Evolutionary conservation across 2,797 vertebrate species (phyloP), one percentile per base, ranked within the genome.

Genomic region (Catamblyrhynchus diadema): DNA sequence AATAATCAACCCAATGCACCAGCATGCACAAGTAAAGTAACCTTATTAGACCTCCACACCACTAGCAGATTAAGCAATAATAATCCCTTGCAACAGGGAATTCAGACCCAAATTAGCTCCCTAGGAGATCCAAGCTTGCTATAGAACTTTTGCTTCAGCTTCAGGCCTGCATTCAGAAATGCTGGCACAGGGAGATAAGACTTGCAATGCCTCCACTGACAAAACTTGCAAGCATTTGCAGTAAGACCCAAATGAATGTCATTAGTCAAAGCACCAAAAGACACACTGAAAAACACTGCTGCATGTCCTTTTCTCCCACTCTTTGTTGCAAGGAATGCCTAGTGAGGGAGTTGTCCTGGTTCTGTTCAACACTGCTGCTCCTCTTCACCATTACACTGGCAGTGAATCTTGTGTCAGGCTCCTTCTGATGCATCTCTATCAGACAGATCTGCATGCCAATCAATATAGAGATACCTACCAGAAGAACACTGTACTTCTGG

Each of bases 21-120:
- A 93, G 80, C 80, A 88, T 27, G 87, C 61, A 91, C n/a, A 91
- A 89, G 28, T 51, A 89, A 93, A 64, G 30, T 53, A 94, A 92
- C 84, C 65, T 91, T 61, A 88, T 86, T 94, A 92, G 35, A 69
- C 47, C 35, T 33, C 51, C 81, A 86, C 80, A 65, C 93, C 90
- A 87, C 54, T 81, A 92, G 54, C 69, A 85, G 79, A 95, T 91
- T 87, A 94, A 89, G 88, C 50, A 93, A 71, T 81, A 93, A 71
- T 83, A 94, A 96, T 91, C 89, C 78, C 50, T 69, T 81, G 83
- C 10, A 27, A 92, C 14, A 61, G 39, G 54, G 91, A 95, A 94
- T 92, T 95, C 86, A 94, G 50, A 87, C 53, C 57, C 66, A 83
- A 91, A 94, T 88, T 95, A 92, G 51, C 88, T 93, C 62, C 60